These are phyloP conservation scores for Etheostoma nigrum DNA, from an alignment of 2,797 vertebrate genomes.

Conservation along the genomic window DNA sequence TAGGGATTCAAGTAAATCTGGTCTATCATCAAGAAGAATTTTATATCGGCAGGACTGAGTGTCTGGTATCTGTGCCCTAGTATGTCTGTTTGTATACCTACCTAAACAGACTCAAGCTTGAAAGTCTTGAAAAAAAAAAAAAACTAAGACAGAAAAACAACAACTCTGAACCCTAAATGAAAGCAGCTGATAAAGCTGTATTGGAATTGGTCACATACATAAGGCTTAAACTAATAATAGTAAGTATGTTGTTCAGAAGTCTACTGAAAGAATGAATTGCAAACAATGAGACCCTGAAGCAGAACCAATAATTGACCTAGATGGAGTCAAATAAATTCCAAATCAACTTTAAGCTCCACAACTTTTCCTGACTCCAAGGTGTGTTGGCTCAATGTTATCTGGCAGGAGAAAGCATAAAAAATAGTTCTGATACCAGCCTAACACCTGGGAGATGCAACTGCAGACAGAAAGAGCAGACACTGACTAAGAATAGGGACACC, in stretches of 20 bases:
- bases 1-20: neutral
- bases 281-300: slow-evolving; percentile 49
- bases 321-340: slow-evolving; percentile 56
- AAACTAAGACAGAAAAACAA: neutral
- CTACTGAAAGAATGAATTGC: slow-evolving; percentile 48
- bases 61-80: neutral
- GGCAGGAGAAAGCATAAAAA: slow-evolving; percentile 18
- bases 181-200: slow-evolving; percentile 24
- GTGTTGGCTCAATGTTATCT: slow-evolving; percentile 25
- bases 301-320: slow-evolving; percentile 46
- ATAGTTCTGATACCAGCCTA: neutral
- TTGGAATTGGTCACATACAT: slow-evolving; percentile 31
- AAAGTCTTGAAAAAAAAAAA: neutral
- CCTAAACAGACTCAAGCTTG: neutral
- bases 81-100: neutral
- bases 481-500: slow-evolving; percentile 52
- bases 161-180: neutral
- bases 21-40: neutral
- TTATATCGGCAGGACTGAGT: neutral
- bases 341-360: slow-evolving; percentile 55
- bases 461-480: slow-evolving; percentile 33
- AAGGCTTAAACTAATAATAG: slow-evolving; percentile 19
- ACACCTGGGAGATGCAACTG: slow-evolving; percentile 18
- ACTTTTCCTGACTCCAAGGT: slow-evolving; percentile 39
- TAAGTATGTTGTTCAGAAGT: slow-evolving; percentile 32